A percentile compares a stretch with the other conserved stretches of the same genome.
Conservation (phyloP, 2,797 vertebrate species). For the Natrix natrix region DNA sequence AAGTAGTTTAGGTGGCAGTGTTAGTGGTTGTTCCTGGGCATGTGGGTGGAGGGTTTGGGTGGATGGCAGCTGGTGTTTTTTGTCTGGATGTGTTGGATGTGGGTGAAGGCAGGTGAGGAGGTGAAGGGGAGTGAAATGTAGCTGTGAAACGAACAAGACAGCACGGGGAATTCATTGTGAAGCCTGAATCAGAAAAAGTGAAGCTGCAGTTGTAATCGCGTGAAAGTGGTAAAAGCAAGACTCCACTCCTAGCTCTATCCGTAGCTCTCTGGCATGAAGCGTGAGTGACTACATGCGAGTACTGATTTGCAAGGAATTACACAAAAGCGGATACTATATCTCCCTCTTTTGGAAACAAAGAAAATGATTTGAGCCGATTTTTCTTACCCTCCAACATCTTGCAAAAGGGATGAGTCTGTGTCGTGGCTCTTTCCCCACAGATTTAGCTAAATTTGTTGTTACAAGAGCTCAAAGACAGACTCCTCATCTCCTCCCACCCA, state of each 20-base stretch:
- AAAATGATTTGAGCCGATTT: neutral
- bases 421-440: too few relatives aligned
- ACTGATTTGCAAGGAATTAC: too few relatives aligned
- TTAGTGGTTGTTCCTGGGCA: neutral
- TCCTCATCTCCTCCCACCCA: too few relatives aligned
- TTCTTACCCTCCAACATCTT: neutral
- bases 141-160: accelerated
- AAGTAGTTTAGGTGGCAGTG: neutral
- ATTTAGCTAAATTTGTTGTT: neutral
- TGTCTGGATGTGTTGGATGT: neutral
- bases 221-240: neutral
- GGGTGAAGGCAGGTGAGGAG: neutral
- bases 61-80: accelerated
- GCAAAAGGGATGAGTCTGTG: neutral
- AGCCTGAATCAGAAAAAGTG: neutral
- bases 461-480: neutral
- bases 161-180: too few relatives aligned
- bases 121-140: neutral
- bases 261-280: neutral
- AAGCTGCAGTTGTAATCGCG: neutral
- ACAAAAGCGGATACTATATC: neutral
- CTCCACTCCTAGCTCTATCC: accelerated
- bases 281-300: neutral
- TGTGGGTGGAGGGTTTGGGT: neutral
- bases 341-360: neutral